These are phyloP conservation scores for Metopolophium dirhodum DNA, from an alignment of 1,140 invertebrate species.

Conservation along the genomic window DNA sequence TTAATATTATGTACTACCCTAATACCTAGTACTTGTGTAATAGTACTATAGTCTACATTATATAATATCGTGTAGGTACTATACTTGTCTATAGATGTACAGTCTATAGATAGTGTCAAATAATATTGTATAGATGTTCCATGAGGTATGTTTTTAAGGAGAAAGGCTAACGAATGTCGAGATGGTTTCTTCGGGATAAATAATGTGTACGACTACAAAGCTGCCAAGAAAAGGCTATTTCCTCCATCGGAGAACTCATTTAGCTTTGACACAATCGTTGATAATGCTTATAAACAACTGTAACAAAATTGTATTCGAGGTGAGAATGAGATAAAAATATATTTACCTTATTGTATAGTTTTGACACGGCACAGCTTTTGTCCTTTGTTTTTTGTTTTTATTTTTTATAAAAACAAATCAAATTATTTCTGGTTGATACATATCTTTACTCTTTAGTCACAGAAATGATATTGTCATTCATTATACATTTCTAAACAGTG, in stretches of 20 bases:
- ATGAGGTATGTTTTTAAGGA: not conserved
- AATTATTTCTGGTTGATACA: not conserved
- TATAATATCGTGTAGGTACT: not conserved
- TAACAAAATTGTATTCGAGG: slow-evolving; percentile 2
- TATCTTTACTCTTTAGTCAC: not conserved
- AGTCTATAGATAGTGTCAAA: not conserved
- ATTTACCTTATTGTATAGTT: not conserved
- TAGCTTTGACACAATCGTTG: slow-evolving; percentile 9
- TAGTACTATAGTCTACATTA: not conserved
- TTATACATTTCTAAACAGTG: not conserved
- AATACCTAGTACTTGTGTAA: not conserved
- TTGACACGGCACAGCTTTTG: not conserved
- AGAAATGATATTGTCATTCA: not conserved
- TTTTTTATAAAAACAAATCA: not conserved
- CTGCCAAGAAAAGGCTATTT: slow-evolving; percentile 17
- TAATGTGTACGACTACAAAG: slow-evolving; percentile 28
- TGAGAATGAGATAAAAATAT: slow-evolving; percentile 1
- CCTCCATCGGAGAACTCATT: slow-evolving; percentile 1
- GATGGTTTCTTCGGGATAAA: slow-evolving; percentile 21
- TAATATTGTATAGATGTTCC: not conserved
- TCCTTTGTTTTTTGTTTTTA: not conserved
- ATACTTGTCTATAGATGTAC: not conserved
- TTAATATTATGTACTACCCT: not conserved
- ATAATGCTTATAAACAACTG: not conserved
- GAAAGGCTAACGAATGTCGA: not conserved